phyloP scores from a whole-genome alignment of 2,797 vertebrate species.

The Danio jaintianensis region DNA sequence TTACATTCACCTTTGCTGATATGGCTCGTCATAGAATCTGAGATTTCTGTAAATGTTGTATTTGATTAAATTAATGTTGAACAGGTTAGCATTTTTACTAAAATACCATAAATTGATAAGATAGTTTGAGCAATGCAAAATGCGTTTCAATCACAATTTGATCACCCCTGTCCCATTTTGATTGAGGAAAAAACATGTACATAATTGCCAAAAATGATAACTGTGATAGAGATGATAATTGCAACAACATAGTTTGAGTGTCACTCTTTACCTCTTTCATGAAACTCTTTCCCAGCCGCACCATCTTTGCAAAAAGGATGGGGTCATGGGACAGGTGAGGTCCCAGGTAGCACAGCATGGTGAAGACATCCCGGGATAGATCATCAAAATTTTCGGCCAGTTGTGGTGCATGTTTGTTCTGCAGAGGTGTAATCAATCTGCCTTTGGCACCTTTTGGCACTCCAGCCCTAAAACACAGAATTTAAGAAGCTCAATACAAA shows the following conservation, averaged over 20 bases:
- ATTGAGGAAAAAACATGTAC: background rate
- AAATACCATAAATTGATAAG: too few species aligned
- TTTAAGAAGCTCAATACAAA: too few species aligned
- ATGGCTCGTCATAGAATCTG: too few species aligned
- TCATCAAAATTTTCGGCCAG: conserved; percentile 92
- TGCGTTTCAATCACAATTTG: too few species aligned
- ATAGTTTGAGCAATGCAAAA: too few species aligned
- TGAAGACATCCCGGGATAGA: conserved; percentile 90
- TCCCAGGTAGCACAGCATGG: conserved; percentile 95
- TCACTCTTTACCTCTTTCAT: conserved; percentile 92
- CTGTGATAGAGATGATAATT: background rate
- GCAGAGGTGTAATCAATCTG: conserved; percentile 79
- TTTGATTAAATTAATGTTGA: too few species aligned
- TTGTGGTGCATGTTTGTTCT: conserved; percentile 86
- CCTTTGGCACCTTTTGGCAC: conserved; percentile 96
- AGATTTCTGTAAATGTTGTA: too few species aligned
- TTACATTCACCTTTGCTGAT: too few species aligned
- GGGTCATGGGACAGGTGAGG: conserved; percentile 96
- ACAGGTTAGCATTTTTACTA: too few species aligned
- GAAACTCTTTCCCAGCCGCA: conserved; percentile 94
- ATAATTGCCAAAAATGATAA: background rate
- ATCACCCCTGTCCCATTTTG: too few species aligned
- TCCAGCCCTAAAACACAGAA: conserved; percentile 81
- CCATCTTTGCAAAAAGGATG: conserved; percentile 95
- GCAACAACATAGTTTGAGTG: background rate